Conservation (phyloP, 2,797 vertebrate species). For the Argya squamiceps region DNA sequence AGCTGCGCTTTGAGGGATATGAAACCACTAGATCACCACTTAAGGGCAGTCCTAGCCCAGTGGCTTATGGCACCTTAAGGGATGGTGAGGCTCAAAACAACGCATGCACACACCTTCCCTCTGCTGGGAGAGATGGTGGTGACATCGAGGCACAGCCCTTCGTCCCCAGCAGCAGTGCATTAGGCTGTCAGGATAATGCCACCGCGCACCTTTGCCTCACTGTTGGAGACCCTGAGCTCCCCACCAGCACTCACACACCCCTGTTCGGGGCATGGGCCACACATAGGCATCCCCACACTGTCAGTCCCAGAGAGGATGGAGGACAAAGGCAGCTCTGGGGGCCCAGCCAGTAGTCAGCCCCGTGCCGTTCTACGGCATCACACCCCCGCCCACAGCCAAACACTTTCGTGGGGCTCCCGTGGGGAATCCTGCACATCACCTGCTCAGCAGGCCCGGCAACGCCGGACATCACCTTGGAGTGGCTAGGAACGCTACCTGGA, state of each 20-base stretch:
- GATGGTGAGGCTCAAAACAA: background rate
- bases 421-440: background rate
- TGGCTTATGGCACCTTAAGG: background rate
- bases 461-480: background rate
- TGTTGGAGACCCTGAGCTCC: fast-evolving
- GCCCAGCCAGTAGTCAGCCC: too few relatives aligned
- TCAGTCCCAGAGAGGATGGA: background rate
- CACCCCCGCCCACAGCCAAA: background rate
- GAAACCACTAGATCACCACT: background rate
- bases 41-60: background rate
- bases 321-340: background rate
- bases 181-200: too few relatives aligned
- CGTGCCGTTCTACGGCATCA: background rate
- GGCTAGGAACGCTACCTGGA: background rate
- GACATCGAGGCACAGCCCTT: background rate
- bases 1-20: background rate
- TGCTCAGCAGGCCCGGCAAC: background rate
- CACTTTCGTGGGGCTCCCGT: background rate
- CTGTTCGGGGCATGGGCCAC: background rate
- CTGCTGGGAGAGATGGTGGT: fast-evolving
- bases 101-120: background rate
- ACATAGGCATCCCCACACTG: background rate
- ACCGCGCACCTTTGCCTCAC: fast-evolving
- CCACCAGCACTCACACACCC: background rate
- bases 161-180: fast-evolving